Evolutionary conservation across 2,797 vertebrate species (phyloP).

Genomic region (Merluccius polli): DNA sequence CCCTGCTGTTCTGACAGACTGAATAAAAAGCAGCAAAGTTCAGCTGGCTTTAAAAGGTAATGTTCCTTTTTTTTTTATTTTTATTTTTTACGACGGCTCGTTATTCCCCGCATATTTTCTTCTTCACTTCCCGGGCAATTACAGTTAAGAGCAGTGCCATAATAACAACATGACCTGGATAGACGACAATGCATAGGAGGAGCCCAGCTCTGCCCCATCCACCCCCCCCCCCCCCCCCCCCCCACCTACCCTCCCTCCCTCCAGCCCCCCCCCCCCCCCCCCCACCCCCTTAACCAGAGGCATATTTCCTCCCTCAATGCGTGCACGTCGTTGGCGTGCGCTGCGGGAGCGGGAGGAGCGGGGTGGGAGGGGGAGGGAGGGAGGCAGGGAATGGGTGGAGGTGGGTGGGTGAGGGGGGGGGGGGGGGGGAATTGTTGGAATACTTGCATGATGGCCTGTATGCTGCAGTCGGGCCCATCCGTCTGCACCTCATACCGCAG

Average conservation of each 20-base stretch:
- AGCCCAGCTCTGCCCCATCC: neutral
- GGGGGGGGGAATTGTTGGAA: constrained; percentile 61
- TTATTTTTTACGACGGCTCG: constrained; percentile 52
- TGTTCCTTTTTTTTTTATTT: neutral
- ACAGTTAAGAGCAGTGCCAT: constrained; percentile 55
- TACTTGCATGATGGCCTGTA: constrained; percentile 84
- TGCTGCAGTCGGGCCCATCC: constrained; percentile 81
- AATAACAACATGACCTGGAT: constrained; percentile 73
- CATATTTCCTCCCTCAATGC: constrained; percentile 70
- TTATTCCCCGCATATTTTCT: constrained; percentile 69
- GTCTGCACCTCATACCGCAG: constrained; percentile 79
- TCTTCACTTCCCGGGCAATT: constrained; percentile 66
- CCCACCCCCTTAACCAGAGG: constrained; percentile 55
- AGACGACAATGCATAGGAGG: constrained; percentile 63
- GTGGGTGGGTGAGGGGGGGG: neutral
- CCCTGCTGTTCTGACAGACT: constrained; percentile 54
- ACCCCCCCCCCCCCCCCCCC: too few species aligned
- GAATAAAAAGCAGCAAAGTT: constrained; percentile 46
- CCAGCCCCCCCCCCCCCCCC: too few species aligned
- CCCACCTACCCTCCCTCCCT: too few species aligned
- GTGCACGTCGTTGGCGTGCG: constrained; percentile 51
- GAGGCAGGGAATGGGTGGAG: constrained; percentile 8
- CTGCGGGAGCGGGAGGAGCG: constrained; percentile 50
- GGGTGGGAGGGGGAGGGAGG: neutral
- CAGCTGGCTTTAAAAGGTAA: constrained; percentile 51